Percentiles rank a stretch among this genome's conserved stretches.
Conservation (phyloP, 2,113 vertebrate genomes). For the Anser brachyrhynchus region DNA sequence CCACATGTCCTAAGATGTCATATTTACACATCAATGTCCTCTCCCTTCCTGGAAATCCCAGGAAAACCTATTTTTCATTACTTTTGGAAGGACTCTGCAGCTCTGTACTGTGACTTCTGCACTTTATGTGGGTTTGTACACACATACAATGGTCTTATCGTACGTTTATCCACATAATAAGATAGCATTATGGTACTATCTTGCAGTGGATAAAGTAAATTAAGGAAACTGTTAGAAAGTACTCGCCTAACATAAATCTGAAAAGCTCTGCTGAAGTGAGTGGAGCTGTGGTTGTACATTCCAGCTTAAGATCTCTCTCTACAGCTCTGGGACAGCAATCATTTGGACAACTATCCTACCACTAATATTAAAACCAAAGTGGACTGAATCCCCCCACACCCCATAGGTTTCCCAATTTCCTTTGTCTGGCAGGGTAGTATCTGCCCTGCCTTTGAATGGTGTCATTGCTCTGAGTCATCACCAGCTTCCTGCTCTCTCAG, state of each 20-base stretch:
- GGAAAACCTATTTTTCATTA: neutral
- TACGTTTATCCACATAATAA: neutral
- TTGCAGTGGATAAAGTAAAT: neutral
- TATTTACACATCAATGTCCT: neutral
- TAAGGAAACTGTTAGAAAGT: neutral
- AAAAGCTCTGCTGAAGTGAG: neutral
- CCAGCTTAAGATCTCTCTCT: neutral
- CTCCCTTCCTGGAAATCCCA: neutral
- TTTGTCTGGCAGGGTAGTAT: accelerated
- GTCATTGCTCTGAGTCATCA: neutral
- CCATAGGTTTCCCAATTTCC: neutral
- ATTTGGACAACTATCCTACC: neutral
- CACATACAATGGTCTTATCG: accelerated
- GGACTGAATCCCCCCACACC: neutral
- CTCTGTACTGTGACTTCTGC: neutral
- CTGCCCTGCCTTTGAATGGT: neutral
- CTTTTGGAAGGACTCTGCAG: neutral
- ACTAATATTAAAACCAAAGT: neutral
- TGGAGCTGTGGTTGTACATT: neutral
- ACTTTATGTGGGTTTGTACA: neutral
- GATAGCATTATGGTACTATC: accelerated
- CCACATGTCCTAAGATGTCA: neutral
- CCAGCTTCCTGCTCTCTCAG: neutral
- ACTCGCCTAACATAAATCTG: neutral
- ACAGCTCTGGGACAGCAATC: neutral